Evolutionary conservation across 1,140 invertebrate genomes (phyloP).

Genomic region (Bathynomus jamesi): DNA sequence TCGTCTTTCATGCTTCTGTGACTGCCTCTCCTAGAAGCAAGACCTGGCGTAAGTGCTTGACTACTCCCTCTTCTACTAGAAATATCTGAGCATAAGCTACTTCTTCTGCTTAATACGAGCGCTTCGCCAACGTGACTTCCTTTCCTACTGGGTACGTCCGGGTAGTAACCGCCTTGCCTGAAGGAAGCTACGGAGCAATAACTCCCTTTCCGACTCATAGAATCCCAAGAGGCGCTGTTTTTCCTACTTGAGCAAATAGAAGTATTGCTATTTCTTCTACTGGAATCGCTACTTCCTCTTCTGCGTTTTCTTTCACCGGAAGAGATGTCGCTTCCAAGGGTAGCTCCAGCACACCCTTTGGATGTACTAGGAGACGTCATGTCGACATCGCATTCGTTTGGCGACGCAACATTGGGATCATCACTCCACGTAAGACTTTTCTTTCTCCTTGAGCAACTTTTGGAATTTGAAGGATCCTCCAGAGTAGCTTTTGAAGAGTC

Average conservation of each 20-base stretch:
- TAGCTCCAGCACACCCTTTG: conserved; percentile 33
- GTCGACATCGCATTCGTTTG: too few species aligned
- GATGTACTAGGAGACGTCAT: not conserved
- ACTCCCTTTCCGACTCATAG: conserved; percentile 9
- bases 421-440: conserved; percentile 35
- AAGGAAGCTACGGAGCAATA: not conserved
- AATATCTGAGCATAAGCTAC: not conserved
- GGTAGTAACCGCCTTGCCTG: not conserved
- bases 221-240: conserved; percentile 13
- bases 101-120: conserved; percentile 2
- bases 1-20: conserved; percentile 26
- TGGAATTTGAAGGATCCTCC: not conserved
- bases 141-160: conserved; percentile 18
- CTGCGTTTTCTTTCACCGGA: conserved; percentile 15
- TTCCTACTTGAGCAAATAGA: conserved; percentile 29
- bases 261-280: conserved; percentile 27
- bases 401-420: not conserved
- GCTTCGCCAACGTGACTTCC: conserved; percentile 15
- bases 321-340: conserved; percentile 5
- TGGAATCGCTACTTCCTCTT: conserved; percentile 4
- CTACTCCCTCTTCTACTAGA: not conserved
- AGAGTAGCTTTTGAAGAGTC: too few species aligned
- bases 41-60: conserved; percentile 12
- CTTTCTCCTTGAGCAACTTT: conserved; percentile 17
- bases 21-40: conserved; percentile 19